Evolutionary conservation across 2,113 vertebrate genomes (phyloP), one percentile per base, ranked within the genome.

Genomic region (Nyctibius bracteatus): DNA sequence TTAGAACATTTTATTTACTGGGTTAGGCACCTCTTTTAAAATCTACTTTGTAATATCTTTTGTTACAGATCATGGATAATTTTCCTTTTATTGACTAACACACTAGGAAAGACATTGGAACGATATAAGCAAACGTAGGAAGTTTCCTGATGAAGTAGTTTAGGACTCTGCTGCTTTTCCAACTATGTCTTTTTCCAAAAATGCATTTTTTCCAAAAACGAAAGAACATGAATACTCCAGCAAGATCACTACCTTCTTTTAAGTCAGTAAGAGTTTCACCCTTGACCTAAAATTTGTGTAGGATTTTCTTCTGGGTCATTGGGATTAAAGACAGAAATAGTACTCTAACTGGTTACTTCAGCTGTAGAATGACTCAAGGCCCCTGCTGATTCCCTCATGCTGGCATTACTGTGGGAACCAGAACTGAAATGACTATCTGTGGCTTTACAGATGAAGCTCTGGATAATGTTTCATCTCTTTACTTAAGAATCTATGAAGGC

Each of bases 331-430:
- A 73, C 63, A 88, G 71, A 91, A 95, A 88, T 78, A 93, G n/a
- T 58, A 30, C 30, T 86, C 72, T 74, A 68, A 62, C 31, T 83
- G 44, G 58, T 83, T 90, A 43, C 62, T 94, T 96, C 71, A 94
- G 83, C 62, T 83, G 54, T 81, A 2, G 24, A 92, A 62, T 92
- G 85, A 90, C 74, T 96, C 87, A 95, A 91, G 71, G 30, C 43
- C 49, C 92, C 93, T 88, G 92, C 90, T 90, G 90, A 63, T 63
- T 97, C 72, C 35, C 58, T 88, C 92, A 90, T 83, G 59, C 88
- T 92, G 90, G 22, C 0, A 8, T 90, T 88, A 52, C 68, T 93
- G 86, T 96, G 90, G 93, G 95, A 95, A 96, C 68, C n/a, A 92
- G 79, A 37, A 75, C 35, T 47, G 19, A 65, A 62, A 61, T 44